Conservation (phyloP, 2,797 vertebrate genomes). For the Scolopax bukidnonensis region DNA sequence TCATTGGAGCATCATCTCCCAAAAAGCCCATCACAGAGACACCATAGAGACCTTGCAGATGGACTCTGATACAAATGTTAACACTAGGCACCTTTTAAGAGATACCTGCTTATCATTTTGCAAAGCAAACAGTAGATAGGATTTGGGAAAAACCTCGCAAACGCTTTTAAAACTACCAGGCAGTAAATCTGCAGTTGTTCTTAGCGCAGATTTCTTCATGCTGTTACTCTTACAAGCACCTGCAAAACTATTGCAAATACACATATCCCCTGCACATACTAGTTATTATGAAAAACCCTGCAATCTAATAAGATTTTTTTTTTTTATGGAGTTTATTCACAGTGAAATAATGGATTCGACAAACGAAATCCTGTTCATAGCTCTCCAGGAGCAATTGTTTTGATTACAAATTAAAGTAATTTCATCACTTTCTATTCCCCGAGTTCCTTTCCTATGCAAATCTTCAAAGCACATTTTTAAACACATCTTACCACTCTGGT, state of each 20-base stretch:
- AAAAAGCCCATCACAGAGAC: too few species aligned
- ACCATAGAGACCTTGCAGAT: fast-evolving
- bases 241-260: neutral
- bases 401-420: constrained; percentile 16
- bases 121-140: neutral
- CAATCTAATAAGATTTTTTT: neutral
- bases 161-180: neutral
- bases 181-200: neutral
- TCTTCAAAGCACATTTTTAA: neutral
- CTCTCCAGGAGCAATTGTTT: neutral
- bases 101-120: neutral
- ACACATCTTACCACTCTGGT: neutral
- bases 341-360: neutral
- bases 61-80: neutral
- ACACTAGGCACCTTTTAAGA: neutral
- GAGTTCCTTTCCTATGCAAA: neutral
- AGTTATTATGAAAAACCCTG: neutral
- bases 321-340: neutral
- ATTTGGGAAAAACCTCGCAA: neutral
- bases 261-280: neutral
- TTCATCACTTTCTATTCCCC: neutral
- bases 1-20: neutral
- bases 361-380: neutral
- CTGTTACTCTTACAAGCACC: neutral
- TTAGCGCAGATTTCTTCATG: neutral